Evolutionary conservation across 1,140 invertebrate species (phyloP).

Genomic region (Neodiprion fabricii): DNA sequence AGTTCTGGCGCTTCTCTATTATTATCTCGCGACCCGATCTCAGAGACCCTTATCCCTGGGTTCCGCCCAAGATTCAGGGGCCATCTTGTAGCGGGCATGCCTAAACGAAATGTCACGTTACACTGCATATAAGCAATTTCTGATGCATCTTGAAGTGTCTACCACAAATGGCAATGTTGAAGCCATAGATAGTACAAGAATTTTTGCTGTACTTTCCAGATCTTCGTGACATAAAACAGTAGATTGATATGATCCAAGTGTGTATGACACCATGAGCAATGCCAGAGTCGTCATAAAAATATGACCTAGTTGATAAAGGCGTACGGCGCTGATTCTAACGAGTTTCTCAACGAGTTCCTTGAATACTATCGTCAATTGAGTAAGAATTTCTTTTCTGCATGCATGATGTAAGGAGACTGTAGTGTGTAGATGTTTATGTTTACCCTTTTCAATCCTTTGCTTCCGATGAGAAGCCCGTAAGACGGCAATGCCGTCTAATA

Average conservation of each 20-base stretch:
- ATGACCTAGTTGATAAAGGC: constrained; percentile 17
- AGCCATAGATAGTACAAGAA: constrained; percentile 26
- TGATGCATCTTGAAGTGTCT: constrained; percentile 28
- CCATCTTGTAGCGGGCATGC: no score
- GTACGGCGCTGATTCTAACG: neutral
- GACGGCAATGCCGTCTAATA: no score
- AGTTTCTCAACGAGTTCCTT: neutral
- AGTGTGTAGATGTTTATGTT: no score
- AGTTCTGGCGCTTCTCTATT: no score
- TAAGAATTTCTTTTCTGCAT: no score
- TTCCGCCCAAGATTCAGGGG: no score
- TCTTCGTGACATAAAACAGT: neutral
- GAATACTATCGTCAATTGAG: neutral
- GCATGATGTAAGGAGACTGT: no score
- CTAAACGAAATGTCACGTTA: no score
- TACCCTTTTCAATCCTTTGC: no score
- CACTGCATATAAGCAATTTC: constrained; percentile 29
- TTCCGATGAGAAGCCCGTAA: no score
- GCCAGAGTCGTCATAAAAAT: constrained; percentile 24
- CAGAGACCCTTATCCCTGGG: no score
- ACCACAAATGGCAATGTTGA: constrained; percentile 27
- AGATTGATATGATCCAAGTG: constrained; percentile 5
- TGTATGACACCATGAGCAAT: constrained; percentile 19
- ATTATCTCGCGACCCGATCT: no score
- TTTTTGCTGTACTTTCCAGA: constrained; percentile 22